Evolutionary conservation across 2,113 vertebrate genomes (phyloP).

Genomic region (Bos indicus): DNA sequence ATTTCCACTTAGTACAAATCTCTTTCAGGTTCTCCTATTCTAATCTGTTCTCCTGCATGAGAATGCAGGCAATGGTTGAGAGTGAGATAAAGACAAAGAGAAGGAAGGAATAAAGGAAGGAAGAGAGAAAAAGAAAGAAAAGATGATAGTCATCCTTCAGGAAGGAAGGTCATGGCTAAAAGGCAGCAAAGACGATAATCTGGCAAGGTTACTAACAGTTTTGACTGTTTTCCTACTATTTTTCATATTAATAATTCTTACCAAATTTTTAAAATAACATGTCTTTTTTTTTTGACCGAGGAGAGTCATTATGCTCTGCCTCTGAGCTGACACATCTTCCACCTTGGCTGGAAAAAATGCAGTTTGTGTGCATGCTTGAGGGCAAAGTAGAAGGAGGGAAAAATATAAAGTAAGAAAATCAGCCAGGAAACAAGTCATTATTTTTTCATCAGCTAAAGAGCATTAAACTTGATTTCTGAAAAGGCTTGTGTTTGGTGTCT

Average conservation of each 20-base stretch:
- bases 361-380: background rate
- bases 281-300: background rate
- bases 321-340: background rate
- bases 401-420: background rate
- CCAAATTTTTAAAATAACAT: background rate
- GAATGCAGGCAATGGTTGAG: background rate
- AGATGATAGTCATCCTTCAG: background rate
- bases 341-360: background rate
- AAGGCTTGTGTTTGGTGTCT: background rate
- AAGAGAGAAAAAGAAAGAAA: too few species aligned
- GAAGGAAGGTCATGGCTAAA: background rate
- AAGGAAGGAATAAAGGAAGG: too few species aligned
- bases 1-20: background rate
- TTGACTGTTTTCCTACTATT: background rate
- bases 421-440: background rate
- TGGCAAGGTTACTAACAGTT: background rate
- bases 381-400: background rate
- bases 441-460: background rate
- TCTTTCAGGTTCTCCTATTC: background rate
- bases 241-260: background rate
- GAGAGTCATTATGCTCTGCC: background rate
- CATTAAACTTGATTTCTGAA: constrained; percentile 18
- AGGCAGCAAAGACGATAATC: background rate
- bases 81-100: background rate
- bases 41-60: background rate